phyloP scores from a whole-genome alignment of 2,113 vertebrate genomes.

The Willisornis vidua region DNA sequence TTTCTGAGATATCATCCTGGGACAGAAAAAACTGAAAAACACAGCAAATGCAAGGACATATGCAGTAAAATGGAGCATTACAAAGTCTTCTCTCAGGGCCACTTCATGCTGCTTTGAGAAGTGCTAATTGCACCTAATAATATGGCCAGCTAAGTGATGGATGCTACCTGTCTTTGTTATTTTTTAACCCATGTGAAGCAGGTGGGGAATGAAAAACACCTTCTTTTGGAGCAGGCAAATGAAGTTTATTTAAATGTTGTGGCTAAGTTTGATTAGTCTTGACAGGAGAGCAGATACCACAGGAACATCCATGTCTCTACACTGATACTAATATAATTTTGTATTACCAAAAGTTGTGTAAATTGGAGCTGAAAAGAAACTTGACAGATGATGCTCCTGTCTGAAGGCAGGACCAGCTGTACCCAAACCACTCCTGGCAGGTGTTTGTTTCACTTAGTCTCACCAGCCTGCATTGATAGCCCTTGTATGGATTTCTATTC shows the following conservation, averaged over 20 bases:
- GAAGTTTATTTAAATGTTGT: neutral
- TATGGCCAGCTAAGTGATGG: neutral
- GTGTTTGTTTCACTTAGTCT: neutral
- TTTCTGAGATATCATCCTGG: neutral
- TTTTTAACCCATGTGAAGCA: neutral
- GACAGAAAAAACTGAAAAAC: neutral
- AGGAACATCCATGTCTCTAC: neutral
- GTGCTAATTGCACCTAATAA: neutral
- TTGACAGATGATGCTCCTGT: neutral
- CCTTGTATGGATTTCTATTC: neutral
- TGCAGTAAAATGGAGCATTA: neutral
- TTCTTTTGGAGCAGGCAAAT: neutral
- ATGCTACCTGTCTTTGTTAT: neutral
- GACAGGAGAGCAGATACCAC: neutral
- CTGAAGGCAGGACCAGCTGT: neutral
- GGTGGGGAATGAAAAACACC: neutral
- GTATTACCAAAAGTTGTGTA: neutral
- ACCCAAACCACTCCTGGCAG: neutral
- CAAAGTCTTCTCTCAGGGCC: neutral
- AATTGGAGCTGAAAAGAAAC: neutral
- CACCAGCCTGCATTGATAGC: neutral
- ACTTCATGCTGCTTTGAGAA: neutral
- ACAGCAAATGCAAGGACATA: neutral
- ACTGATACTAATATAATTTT: neutral
- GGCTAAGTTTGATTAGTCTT: neutral